Base-by-base conservation (phyloP, 1,140 invertebrate genomes). In the Drosophila kikkawai region DNA sequence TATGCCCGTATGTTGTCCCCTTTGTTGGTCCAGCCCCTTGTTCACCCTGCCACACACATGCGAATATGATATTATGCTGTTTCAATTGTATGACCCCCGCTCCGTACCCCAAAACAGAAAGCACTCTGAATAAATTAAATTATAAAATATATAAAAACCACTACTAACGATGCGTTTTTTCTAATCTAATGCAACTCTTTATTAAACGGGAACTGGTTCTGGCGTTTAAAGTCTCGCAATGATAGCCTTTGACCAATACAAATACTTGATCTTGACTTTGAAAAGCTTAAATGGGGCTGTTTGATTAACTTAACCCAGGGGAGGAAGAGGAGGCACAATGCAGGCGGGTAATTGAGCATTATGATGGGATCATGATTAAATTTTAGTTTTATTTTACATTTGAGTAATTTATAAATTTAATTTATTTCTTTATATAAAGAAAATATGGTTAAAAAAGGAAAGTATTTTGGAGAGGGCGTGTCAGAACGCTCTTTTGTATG, bases 61-160 rank as follows among this genome's bases (percentile, higher is more conserved):
- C 60, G 70, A 73, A 74, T 80, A 83, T 80, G 80, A 83, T 87
- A 86, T 86, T 82, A 88, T 69, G 65, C 70, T 84, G 61, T 74
- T 79, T 77, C 70, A 71, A 90, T 78, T 79, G 69, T 58, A 50
- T 50, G 48, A 71, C 51, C 51, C 53, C 36, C 53, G 53, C 53
- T 39, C 53, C 81, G 61, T 37, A 68, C 71, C 61, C 77, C 63
- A 57, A 68, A 53, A 15, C 53, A 56, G 47, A 82, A 66, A 64
- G 75, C 65, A 77, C 84, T 70, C 78, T 85, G 75, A 90, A 90
- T 85, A 90, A 90, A 90, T 56, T 90, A 90, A 90, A 82, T 90
- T 90, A 90, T 88, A 79, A 90, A 84, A 79, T 59, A 80, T 22
- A 75, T 36, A 56, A 73, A 63, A 66, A 44, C 12, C 22, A 50